Percentiles rank a stretch among this genome's conserved stretches.
Evolutionary conservation across 2,113 vertebrate genomes (phyloP).

Genomic region (Myotis brandtii): DNA sequence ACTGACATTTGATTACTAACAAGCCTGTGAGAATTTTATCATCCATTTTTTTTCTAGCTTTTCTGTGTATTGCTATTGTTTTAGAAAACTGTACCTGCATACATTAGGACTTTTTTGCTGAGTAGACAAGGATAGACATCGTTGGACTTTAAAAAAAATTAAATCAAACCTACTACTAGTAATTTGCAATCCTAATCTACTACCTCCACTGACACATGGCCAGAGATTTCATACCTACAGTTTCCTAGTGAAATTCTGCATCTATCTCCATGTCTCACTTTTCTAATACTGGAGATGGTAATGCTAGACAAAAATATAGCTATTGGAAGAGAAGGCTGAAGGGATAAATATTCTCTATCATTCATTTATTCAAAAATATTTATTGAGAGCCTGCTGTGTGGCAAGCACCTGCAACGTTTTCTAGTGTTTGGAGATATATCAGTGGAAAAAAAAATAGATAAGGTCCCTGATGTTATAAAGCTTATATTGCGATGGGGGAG

Average conservation of each 20-base stretch:
- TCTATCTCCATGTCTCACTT: not conserved
- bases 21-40: not conserved
- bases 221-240: not conserved
- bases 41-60: not conserved
- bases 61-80: not conserved
- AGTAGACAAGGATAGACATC: not conserved
- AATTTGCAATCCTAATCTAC: not conserved
- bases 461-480: not conserved
- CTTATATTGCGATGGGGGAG: not conserved
- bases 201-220: not conserved
- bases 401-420: not conserved
- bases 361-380: conserved; percentile 2
- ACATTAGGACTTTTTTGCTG: conserved; percentile 12
- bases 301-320: not conserved
- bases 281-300: not conserved
- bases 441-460: not conserved
- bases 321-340: not conserved
- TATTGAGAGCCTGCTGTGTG: not conserved
- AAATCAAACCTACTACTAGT: not conserved
- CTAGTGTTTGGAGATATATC: not conserved
- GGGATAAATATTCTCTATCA: not conserved
- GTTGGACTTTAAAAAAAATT: not conserved
- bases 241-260: not conserved
- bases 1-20: not conserved
- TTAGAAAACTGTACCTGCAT: not conserved